These are phyloP conservation scores for Papilio gigon DNA, from an alignment of 2,888 invertebrate genomes.

Conservation along the genomic window DNA sequence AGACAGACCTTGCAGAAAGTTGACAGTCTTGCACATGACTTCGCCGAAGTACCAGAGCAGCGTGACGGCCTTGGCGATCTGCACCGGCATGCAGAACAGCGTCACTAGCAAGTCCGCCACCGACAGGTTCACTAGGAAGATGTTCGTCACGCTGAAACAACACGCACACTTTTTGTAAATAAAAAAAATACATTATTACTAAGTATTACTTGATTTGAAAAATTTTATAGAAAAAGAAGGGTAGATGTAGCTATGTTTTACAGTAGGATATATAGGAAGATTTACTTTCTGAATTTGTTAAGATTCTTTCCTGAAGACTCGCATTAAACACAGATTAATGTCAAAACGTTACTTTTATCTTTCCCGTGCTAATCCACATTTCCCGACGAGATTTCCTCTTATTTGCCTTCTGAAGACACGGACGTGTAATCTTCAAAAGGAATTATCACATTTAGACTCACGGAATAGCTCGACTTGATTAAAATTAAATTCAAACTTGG, in stretches of 20 bases:
- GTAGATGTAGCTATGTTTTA: not conserved
- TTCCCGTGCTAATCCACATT: not conserved
- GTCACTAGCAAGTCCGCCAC: slow-evolving; percentile 88
- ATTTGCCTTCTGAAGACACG: not conserved
- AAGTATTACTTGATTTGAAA: no score
- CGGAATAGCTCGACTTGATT: not conserved
- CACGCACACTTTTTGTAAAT: slow-evolving; percentile 29
- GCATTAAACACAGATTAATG: slow-evolving; percentile 7
- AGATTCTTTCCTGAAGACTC: not conserved
- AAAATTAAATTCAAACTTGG: no score
- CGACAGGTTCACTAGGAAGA: slow-evolving; percentile 88
- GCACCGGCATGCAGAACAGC: slow-evolving; percentile 88
- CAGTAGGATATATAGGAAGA: not conserved
- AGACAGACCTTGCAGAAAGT: slow-evolving; percentile 88
- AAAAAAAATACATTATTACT: no score
- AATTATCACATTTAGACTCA: not conserved
- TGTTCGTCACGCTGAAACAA: slow-evolving; percentile 87
- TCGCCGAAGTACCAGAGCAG: slow-evolving; percentile 88
- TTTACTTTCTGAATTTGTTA: slow-evolving; percentile 1
- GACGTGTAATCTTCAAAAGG: not conserved
- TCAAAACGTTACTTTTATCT: slow-evolving; percentile 9
- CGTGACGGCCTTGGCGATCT: slow-evolving; percentile 86
- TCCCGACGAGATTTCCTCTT: not conserved
- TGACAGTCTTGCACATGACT: slow-evolving; percentile 87
- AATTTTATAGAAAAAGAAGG: not conserved